These are phyloP conservation scores for Shinisaurus crocodilurus DNA, from an alignment of 2,113 vertebrate genomes.

Conservation along the genomic window DNA sequence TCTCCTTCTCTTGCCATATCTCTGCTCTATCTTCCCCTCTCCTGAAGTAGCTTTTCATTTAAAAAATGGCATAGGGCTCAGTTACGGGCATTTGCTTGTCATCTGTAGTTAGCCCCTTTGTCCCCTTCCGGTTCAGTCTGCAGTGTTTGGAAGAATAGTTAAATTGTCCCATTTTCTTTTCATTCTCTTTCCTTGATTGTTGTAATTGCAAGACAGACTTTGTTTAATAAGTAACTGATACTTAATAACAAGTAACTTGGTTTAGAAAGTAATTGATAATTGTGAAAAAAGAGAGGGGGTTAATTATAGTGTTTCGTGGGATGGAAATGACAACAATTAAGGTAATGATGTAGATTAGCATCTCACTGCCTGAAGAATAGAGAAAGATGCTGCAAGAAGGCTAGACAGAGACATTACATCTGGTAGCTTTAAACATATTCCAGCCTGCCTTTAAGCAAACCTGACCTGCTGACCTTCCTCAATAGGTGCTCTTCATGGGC, in stretches of 20 bases:
- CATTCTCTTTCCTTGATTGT: slow-evolving; percentile 24
- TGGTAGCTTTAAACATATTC: slow-evolving; percentile 16
- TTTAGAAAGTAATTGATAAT: slow-evolving; percentile 35
- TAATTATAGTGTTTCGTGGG: slow-evolving; percentile 8
- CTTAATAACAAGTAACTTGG: slow-evolving; percentile 24
- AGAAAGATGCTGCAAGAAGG: slow-evolving; percentile 3
- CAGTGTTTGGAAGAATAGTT: slow-evolving; percentile 25
- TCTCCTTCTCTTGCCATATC: not conserved
- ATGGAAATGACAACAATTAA: slow-evolving; percentile 26
- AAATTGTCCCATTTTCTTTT: slow-evolving; percentile 39
- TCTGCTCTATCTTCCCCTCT: not conserved
- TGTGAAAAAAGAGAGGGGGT: slow-evolving; percentile 23
- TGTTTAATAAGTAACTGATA: slow-evolving; percentile 34
- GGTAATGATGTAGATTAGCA: slow-evolving; percentile 7
- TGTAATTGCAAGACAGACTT: slow-evolving; percentile 20
- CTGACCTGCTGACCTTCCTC: slow-evolving; percentile 24
- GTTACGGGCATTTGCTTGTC: not conserved
- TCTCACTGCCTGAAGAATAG: not conserved
- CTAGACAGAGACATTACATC: not conserved
- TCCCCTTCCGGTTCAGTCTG: slow-evolving; percentile 17
- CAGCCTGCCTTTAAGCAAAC: not conserved
- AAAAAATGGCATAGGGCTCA: slow-evolving; percentile 8
- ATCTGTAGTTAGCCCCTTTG: slow-evolving; percentile 7
- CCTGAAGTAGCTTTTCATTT: not conserved
- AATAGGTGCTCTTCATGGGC: slow-evolving; percentile 18